Base-by-base conservation (phyloP, 1,140 invertebrate species). In the Aphis craccivora region DNA sequence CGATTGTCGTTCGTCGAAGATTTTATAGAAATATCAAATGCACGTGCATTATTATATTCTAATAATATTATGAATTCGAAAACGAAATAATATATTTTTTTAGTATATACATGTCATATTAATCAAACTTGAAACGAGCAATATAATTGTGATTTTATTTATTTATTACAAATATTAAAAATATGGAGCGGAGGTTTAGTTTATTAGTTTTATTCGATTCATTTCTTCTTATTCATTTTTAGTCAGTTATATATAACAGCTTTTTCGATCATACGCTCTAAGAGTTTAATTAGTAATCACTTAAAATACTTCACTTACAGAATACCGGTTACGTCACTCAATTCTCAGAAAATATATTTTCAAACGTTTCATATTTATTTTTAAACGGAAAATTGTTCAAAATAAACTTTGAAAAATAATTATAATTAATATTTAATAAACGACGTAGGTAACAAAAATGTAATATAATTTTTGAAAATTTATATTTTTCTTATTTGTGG, bases 341-440 rank as follows among this genome's bases (percentile, higher is more conserved):
- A 76, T n/a, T 20, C 60, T 76, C 30, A 1, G 60, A 18, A 76
- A 18, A 76, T n/a, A 5, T n/a, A 14, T 35, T 76, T 76, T 76
- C 60, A 76, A 76, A 76, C 60, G n/a, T n/a, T 18, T n/a, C 30
- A 18, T 76, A 76, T 30, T 60, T 30, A 30, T 67, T 76, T 76
- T 35, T 18, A 76, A n/a, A 14, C 5, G n/a, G 14, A 76, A n/a
- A 76, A 30, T 5, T n/a, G 14, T 76, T 76, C 60, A n/a, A 76
- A 20, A 76, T 76, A n/a, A 18, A 76, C 60, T 76, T 76, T 76
- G 23, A 76, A 76, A 67, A n/a, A 76, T 76, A n/a, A 67, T 18
- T 30, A 76, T 76, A 35, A n/a, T n/a, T n/a, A 76, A n/a, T 76
- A 76, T 76, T 76, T n/a, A 76, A 76, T n/a, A 76, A 76, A 76